Evolutionary conservation across 2,888 invertebrate species (phyloP).

Genomic region (Drosophila yooni): DNA sequence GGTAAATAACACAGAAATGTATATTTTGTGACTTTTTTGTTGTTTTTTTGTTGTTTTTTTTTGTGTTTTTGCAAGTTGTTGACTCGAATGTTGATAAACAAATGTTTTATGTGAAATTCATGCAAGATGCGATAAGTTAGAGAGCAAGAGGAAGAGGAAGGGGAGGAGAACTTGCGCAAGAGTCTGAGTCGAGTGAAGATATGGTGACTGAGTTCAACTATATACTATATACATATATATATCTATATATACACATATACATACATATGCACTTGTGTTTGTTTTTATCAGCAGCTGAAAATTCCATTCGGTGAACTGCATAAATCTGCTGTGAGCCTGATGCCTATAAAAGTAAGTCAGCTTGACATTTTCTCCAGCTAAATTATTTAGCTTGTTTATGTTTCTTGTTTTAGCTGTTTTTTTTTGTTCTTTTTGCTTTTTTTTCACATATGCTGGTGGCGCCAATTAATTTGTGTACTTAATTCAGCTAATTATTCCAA

Average conservation of each 20-base stretch:
- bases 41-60: background rate
- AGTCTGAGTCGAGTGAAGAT: constrained; percentile 3
- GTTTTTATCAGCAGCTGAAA: constrained; percentile 33
- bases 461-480: constrained; percentile 79
- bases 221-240: background rate
- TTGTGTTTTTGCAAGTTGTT: background rate
- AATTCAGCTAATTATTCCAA: constrained; percentile 79
- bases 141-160: background rate
- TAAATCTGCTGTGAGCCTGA: constrained; percentile 56
- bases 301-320: constrained; percentile 31
- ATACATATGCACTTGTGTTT: background rate
- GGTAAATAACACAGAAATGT: background rate
- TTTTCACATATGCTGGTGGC: constrained; percentile 65
- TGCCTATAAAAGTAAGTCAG: constrained; percentile 78
- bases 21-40: background rate
- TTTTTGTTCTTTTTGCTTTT: constrained; percentile 25
- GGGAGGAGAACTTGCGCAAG: background rate
- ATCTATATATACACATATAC: background rate
- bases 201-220: background rate
- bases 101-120: constrained; percentile 14
- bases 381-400: constrained; percentile 30
- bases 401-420: constrained; percentile 2
- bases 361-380: constrained; percentile 35
- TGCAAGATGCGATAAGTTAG: constrained; percentile 5
- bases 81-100: constrained; percentile 19